These are phyloP conservation scores for Acanthosepion pharaonis DNA, from an alignment of 2,888 invertebrate genomes.

Conservation along the genomic window DNA sequence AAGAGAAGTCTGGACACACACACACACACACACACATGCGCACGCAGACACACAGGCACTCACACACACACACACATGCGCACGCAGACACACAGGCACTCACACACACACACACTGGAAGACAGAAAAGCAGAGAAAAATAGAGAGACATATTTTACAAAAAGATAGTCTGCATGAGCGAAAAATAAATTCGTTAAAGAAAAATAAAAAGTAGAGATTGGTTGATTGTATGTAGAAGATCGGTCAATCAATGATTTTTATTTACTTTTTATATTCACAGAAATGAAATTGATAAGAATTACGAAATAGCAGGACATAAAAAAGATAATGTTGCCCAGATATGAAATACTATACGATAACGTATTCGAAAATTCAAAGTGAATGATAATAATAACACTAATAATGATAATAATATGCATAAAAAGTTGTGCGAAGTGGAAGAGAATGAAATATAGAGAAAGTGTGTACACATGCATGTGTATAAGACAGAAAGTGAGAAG, in stretches of 20 bases:
- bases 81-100: no score
- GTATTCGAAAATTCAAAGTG: background rate
- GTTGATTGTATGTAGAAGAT: background rate
- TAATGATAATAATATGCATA: background rate
- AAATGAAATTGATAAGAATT: constrained; percentile 13
- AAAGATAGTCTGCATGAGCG: background rate
- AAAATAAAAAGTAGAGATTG: background rate
- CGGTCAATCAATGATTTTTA: no score
- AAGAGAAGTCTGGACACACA: background rate
- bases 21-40: background rate
- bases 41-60: no score
- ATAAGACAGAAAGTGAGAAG: background rate
- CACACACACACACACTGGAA: background rate
- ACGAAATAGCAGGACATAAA: background rate
- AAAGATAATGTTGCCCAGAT: background rate
- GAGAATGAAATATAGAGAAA: background rate
- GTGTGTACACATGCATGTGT: background rate
- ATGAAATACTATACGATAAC: constrained; percentile 4
- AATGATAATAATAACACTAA: background rate
- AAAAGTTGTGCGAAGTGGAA: background rate
- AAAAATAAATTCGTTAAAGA: background rate
- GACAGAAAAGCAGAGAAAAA: background rate
- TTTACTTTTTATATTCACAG: background rate
- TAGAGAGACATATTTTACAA: background rate
- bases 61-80: no score